These are phyloP conservation scores for Chaetodon auriga DNA, from an alignment of 2,113 vertebrate species.

Conservation along the genomic window DNA sequence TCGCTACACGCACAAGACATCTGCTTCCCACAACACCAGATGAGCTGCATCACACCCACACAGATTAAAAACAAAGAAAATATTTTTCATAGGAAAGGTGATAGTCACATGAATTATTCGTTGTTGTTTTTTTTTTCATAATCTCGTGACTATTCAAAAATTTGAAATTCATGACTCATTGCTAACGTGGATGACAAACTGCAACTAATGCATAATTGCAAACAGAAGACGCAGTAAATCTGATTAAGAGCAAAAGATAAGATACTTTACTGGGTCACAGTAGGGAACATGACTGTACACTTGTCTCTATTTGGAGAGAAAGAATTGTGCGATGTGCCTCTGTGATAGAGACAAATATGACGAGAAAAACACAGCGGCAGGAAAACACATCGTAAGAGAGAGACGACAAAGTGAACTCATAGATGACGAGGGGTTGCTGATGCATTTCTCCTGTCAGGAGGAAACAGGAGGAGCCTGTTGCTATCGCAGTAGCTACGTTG, in stretches of 20 bases:
- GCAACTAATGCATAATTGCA: neutral
- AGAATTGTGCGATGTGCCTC: neutral
- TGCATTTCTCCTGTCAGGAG: neutral
- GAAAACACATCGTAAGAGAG: neutral
- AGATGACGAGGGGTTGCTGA: neutral
- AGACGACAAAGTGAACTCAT: neutral
- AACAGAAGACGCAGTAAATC: neutral
- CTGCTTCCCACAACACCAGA: too few species aligned
- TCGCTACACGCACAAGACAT: too few species aligned
- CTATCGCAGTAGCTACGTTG: neutral
- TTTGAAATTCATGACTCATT: too few species aligned
- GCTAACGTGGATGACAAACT: neutral
- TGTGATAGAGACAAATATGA: neutral
- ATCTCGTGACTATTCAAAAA: too few species aligned
- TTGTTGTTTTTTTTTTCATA: too few species aligned
- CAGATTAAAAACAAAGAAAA: too few species aligned
- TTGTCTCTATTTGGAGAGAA: neutral
- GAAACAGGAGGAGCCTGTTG: slow-evolving; percentile 14
- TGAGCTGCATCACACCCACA: too few species aligned
- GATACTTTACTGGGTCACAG: neutral
- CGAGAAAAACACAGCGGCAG: neutral
- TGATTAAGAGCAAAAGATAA: neutral
- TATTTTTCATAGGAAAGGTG: too few species aligned
- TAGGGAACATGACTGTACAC: neutral
- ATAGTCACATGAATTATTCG: too few species aligned